Evolutionary conservation across 92 coral and sea anemone genomes (phyloP).

Genomic region (Galaxea fascicularis): DNA sequence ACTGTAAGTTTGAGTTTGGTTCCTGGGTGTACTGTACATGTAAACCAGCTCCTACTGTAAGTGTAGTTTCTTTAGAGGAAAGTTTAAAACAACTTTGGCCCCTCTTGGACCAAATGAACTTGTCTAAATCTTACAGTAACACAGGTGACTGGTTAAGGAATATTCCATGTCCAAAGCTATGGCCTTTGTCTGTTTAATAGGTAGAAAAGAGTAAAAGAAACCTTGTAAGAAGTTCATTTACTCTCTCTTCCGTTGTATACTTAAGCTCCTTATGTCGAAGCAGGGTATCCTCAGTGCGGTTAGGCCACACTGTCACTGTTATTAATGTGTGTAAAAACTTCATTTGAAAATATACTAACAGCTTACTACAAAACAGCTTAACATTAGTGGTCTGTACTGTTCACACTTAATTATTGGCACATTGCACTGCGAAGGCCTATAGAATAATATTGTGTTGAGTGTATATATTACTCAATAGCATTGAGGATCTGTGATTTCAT

Average conservation of each 20-base stretch:
- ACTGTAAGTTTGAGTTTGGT: neutral
- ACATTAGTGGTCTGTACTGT: neutral
- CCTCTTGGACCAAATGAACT: no score
- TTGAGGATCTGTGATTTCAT: neutral
- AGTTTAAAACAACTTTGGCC: neutral
- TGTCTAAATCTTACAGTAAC: no score
- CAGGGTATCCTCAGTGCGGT: conserved; percentile 34
- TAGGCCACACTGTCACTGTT: conserved; percentile 5
- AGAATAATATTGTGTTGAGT: neutral
- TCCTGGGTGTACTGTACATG: neutral
- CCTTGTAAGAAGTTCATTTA: neutral
- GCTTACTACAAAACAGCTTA: conserved; percentile 34
- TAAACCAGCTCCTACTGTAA: neutral
- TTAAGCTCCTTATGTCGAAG: conserved; percentile 50
- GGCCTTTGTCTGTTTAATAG: neutral
- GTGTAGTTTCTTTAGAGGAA: neutral
- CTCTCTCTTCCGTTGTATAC: conserved; percentile 2
- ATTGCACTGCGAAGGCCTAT: neutral
- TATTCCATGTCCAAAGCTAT: neutral
- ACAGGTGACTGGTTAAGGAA: no score
- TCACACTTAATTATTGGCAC: neutral
- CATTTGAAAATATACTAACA: conserved; percentile 27
- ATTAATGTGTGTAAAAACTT: conserved; percentile 19
- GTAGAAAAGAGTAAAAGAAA: neutral
- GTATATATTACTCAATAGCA: neutral